Conservation (phyloP, 23 tunicate species). For the Trididemnum miniatum region DNA sequence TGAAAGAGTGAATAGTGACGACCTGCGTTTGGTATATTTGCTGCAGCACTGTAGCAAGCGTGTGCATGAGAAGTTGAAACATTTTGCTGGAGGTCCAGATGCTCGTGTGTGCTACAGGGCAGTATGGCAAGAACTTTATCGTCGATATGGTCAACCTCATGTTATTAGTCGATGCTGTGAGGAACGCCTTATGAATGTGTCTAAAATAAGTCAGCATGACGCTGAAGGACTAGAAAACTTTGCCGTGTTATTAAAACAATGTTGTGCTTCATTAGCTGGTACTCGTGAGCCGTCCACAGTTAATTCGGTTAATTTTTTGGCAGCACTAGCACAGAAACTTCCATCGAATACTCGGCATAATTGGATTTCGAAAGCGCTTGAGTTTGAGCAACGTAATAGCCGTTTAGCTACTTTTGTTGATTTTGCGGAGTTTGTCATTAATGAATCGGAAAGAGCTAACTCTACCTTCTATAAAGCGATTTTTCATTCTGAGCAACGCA, state of each 20-base stretch:
- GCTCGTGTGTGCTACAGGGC: not conserved
- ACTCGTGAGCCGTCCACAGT: not conserved
- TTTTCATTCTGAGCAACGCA: not conserved
- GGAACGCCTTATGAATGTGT: not conserved
- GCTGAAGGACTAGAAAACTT: slow-evolving; percentile 21
- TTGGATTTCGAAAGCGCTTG: slow-evolving; percentile 13
- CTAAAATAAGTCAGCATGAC: slow-evolving; percentile 5
- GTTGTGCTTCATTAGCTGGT: not conserved
- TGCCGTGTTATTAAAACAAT: slow-evolving; percentile 4
- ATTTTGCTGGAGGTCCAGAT: not conserved
- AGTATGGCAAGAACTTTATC: slow-evolving; percentile 25
- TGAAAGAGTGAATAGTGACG: not conserved
- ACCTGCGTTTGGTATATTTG: slow-evolving; percentile 21
- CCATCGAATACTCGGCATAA: not conserved
- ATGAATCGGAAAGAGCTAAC: slow-evolving; percentile 19
- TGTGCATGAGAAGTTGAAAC: slow-evolving; percentile 27
- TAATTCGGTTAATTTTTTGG: not conserved
- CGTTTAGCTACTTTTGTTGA: slow-evolving; percentile 14
- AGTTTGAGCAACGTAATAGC: not conserved
- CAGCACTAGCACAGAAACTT: slow-evolving; percentile 1
- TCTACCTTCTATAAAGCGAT: slow-evolving; percentile 9
- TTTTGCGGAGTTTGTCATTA: slow-evolving; percentile 29
- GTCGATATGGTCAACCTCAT: slow-evolving; percentile 40
- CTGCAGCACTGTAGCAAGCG: slow-evolving; percentile 31
- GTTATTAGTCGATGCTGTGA: slow-evolving; percentile 25